These are phyloP conservation scores for Hystrix brachyura DNA, from an alignment of 2,113 vertebrate genomes.

Conservation along the genomic window DNA sequence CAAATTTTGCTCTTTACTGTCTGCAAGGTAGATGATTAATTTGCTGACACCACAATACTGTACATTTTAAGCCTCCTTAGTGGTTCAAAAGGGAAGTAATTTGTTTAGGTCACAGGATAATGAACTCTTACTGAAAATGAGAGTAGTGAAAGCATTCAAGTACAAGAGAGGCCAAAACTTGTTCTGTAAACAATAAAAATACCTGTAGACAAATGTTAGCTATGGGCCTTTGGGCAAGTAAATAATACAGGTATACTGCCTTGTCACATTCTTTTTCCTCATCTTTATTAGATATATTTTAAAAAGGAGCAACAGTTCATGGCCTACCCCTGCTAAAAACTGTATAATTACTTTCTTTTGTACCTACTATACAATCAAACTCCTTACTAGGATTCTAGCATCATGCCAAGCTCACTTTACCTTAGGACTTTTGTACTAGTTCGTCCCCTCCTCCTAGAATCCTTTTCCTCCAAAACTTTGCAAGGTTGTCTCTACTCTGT, in stretches of 20 bases:
- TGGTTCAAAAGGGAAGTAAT: constrained; percentile 32
- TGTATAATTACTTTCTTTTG: background rate
- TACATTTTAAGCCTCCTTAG: constrained; percentile 6
- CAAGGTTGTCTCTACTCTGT: background rate
- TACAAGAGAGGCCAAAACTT: constrained; percentile 31
- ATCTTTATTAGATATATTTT: background rate
- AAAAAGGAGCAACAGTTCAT: background rate
- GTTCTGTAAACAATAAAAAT: constrained; percentile 44
- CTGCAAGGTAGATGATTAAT: constrained; percentile 20
- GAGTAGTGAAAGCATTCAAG: background rate
- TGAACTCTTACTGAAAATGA: constrained; percentile 29
- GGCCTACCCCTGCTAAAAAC: background rate
- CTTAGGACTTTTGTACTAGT: background rate
- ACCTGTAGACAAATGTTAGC: background rate
- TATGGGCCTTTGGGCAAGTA: background rate
- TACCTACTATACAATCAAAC: constrained; percentile 33
- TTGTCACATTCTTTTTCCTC: constrained; percentile 51
- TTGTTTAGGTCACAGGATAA: constrained; percentile 11
- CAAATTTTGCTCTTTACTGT: constrained; percentile 26
- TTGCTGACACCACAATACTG: constrained; percentile 25
- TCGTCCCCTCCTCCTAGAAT: background rate
- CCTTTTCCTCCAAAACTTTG: constrained; percentile 10
- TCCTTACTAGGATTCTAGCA: background rate
- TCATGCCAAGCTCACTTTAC: constrained; percentile 18
- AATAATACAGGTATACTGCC: background rate